Evolutionary conservation across 2,797 vertebrate genomes (phyloP).

Genomic region (Coregonus suidteri): DNA sequence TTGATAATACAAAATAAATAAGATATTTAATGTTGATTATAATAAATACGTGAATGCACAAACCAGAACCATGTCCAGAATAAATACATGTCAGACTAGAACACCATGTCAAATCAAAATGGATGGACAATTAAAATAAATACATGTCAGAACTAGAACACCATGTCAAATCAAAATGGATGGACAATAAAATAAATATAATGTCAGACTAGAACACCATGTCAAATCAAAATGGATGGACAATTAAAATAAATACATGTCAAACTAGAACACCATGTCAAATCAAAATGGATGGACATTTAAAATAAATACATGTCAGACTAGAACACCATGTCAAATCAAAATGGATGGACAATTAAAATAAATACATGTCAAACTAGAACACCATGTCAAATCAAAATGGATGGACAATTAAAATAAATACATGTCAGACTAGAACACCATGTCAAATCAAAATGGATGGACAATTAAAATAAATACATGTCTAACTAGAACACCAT

Average conservation of each 20-base stretch:
- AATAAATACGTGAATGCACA: no score
- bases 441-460: background rate
- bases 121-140: slow-evolving; percentile 40
- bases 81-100: slow-evolving; percentile 24
- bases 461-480: background rate
- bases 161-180: no score
- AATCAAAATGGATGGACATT: no score
- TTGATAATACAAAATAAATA: background rate
- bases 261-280: no score
- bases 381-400: no score
- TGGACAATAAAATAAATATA: no score
- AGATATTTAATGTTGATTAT: no score
- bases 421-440: slow-evolving; percentile 74
- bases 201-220: no score
- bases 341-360: background rate
- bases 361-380: background rate
- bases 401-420: slow-evolving; percentile 28
- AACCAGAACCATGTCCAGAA: slow-evolving; percentile 64
- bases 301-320: no score
- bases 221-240: no score
- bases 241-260: no score
- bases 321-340: background rate
- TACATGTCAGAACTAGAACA: slow-evolving; percentile 71
- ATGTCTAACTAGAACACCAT: background rate
- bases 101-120: background rate